Evolutionary conservation across 2,888 invertebrate genomes (phyloP).

Genomic region (Scaptomyza tumidula): DNA sequence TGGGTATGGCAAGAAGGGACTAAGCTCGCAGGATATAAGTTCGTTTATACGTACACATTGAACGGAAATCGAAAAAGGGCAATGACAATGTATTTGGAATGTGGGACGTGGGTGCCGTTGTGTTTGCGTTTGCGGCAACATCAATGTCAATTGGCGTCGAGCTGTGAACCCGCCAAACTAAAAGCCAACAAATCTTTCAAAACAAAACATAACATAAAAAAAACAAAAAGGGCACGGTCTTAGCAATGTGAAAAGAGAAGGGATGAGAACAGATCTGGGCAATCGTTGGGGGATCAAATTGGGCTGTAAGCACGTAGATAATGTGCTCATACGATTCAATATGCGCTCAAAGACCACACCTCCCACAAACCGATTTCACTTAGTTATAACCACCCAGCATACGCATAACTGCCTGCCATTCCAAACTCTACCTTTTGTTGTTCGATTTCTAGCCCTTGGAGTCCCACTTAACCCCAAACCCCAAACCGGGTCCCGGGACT

Average conservation of each 20-base stretch:
- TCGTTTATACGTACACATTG: slow-evolving; percentile 41
- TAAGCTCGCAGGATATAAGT: slow-evolving; percentile 69
- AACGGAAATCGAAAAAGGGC: slow-evolving; percentile 73
- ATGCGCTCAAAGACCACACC: slow-evolving; percentile 38
- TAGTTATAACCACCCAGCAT: slow-evolving; percentile 7
- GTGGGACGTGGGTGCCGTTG: slow-evolving; percentile 3
- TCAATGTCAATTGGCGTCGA: slow-evolving; percentile 58
- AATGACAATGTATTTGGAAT: slow-evolving; percentile 27
- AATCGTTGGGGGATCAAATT: slow-evolving; percentile 79
- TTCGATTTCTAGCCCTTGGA: slow-evolving; percentile 39
- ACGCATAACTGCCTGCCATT: slow-evolving; percentile 44
- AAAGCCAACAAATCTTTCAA: slow-evolving; percentile 71
- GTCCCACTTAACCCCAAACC: slow-evolving; percentile 21
- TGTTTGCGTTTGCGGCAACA: slow-evolving; percentile 29
- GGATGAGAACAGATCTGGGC: slow-evolving; percentile 32
- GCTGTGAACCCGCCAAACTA: slow-evolving; percentile 55
- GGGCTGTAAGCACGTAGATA: slow-evolving; percentile 82
- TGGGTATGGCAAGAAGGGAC: slow-evolving; percentile 54
- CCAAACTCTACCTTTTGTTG: slow-evolving; percentile 42
- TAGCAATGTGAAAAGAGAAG: slow-evolving; percentile 2
- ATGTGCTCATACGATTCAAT: slow-evolving; percentile 76
- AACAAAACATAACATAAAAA: slow-evolving; percentile 50
- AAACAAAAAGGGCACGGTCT: slow-evolving; percentile 29
- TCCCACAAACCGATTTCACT: slow-evolving; percentile 18
- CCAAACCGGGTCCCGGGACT: slow-evolving; percentile 1